Conservation (phyloP, 2,888 invertebrate species). For the Laspeyria flexula region DNA sequence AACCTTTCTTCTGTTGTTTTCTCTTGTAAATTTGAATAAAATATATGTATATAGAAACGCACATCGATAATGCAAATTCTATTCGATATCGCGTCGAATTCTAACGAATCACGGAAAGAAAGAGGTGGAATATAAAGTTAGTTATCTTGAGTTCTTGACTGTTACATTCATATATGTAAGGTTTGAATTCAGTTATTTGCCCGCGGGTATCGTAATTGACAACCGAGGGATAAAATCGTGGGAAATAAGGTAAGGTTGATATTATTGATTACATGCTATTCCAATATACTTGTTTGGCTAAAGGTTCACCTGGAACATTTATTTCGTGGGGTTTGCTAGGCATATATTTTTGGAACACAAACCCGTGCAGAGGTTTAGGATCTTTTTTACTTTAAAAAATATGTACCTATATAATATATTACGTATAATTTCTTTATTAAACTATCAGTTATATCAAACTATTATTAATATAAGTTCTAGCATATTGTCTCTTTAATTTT, state of each 20-base stretch:
- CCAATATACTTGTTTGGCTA: too few relatives aligned
- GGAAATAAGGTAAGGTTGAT: neutral
- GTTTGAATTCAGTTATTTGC: slow-evolving; percentile 8
- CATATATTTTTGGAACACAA: too few relatives aligned
- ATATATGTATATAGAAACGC: neutral
- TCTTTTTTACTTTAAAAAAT: too few relatives aligned
- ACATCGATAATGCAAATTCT: neutral
- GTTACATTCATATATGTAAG: neutral
- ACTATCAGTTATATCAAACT: too few relatives aligned
- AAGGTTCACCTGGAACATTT: too few relatives aligned
- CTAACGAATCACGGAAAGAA: slow-evolving; percentile 3
- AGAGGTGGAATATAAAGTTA: slow-evolving; percentile 5
- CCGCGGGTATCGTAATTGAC: slow-evolving; percentile 3
- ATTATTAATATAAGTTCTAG: too few relatives aligned
- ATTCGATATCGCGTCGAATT: neutral
- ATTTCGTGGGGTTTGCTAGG: too few relatives aligned
- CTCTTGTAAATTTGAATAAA: neutral
- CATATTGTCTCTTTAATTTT: too few relatives aligned
- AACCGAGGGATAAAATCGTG: slow-evolving; percentile 6
- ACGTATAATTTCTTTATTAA: too few relatives aligned
- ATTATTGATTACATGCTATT: too few relatives aligned
- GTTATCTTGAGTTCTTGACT: slow-evolving; percentile 4
- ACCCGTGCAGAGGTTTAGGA: too few relatives aligned
- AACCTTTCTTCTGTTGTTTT: slow-evolving; percentile 5
- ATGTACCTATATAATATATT: too few relatives aligned